A percentile compares a stretch with the other conserved stretches of the same genome.
Evolutionary conservation across 2,113 vertebrate species (phyloP).

Genomic region (Bambusicola thoracicus): DNA sequence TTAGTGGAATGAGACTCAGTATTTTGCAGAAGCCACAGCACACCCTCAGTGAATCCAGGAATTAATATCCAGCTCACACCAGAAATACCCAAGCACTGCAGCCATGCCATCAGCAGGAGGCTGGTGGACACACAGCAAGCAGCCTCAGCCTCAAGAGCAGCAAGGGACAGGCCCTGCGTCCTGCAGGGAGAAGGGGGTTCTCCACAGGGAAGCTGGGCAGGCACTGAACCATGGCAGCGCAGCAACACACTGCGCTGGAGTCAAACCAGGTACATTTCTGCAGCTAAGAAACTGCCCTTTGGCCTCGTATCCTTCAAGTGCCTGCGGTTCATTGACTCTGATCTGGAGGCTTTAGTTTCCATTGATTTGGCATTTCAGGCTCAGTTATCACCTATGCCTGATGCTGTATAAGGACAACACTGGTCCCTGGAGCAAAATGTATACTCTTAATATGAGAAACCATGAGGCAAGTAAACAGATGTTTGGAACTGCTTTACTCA

Average conservation of each 20-base stretch:
- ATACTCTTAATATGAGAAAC: background rate
- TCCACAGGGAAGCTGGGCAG: background rate
- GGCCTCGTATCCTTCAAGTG: background rate
- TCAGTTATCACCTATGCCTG: background rate
- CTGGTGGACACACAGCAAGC: background rate
- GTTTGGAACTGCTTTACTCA: background rate
- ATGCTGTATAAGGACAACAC: background rate
- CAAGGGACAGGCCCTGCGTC: background rate
- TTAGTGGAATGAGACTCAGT: background rate
- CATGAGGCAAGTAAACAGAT: background rate
- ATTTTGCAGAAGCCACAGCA: constrained; percentile 15
- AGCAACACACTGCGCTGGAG: background rate
- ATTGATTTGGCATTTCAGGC: background rate
- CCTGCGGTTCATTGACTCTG: background rate
- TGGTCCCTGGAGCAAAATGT: background rate
- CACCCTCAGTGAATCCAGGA: background rate
- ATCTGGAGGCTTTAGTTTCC: background rate
- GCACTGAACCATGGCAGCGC: background rate
- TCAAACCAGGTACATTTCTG: background rate
- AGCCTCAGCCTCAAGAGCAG: background rate
- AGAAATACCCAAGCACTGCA: background rate
- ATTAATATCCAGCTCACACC: background rate
- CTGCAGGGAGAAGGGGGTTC: background rate
- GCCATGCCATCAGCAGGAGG: background rate
- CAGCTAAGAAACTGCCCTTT: background rate